phyloP scores from a whole-genome alignment of 2,797 vertebrate species.

The Enteromius mattozi region DNA sequence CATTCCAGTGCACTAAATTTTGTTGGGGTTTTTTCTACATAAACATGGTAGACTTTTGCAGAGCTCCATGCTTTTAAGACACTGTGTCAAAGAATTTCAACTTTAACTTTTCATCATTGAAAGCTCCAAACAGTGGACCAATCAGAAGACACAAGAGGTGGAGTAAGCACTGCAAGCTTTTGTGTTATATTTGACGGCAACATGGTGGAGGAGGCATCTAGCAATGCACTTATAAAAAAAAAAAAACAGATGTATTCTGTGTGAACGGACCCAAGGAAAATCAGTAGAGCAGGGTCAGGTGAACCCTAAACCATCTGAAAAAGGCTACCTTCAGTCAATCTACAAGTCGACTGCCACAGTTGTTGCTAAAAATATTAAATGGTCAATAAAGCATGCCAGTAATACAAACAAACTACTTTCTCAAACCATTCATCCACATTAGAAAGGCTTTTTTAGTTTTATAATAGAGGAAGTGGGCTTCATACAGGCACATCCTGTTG shows the following conservation, averaged over 20 bases:
- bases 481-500: slow-evolving; percentile 28
- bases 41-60: too few relatives aligned
- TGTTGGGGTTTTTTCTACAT: too few relatives aligned
- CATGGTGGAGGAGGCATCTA: too few relatives aligned
- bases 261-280: not conserved
- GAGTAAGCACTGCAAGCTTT: too few relatives aligned
- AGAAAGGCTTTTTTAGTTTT: slow-evolving; percentile 9
- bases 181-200: too few relatives aligned
- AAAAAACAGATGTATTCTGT: too few relatives aligned
- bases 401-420: slow-evolving; percentile 17
- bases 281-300: not conserved
- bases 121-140: too few relatives aligned
- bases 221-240: too few relatives aligned
- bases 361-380: not conserved
- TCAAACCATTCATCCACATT: slow-evolving; percentile 23
- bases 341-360: not conserved
- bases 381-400: slow-evolving; percentile 20
- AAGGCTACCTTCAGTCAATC: not conserved
- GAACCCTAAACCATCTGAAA: not conserved
- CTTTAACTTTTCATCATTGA: too few relatives aligned
- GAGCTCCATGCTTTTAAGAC: too few relatives aligned
- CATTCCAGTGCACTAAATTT: not conserved
- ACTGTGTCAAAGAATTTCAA: too few relatives aligned
- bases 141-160: too few relatives aligned
- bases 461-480: slow-evolving; percentile 15